Base-by-base conservation (phyloP, 2,888 invertebrate species). In the Hyposoter dolosus region DNA sequence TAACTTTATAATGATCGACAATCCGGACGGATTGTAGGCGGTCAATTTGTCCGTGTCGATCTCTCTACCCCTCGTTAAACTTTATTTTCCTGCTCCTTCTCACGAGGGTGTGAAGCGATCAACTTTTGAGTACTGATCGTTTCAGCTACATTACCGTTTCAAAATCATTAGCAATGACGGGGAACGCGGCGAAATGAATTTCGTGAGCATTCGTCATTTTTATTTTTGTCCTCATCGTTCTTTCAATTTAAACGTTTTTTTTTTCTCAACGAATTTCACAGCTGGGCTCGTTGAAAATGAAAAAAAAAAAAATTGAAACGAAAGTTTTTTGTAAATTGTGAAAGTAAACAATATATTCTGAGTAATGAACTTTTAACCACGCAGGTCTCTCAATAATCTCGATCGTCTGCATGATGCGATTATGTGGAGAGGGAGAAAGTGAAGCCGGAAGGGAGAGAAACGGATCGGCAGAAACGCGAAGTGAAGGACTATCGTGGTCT, bases 1-100 rank as follows among this genome's bases (percentile, higher is more conserved):
- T 88, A 89, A 92, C 88, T 92, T 92, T 92, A 92, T 89, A 92
- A 91, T 89, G 82, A 90, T 74, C 35, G 77, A 50, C 76, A 80
- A 86, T 77, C 72, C 66, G 68, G 45, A 35, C 69, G 43, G 43
- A 68, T 78, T 40, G 53, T 60, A 56, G 35, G 60, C 68, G 82
- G 74, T 75, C 75, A 75, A 82, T 82, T 82, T 82, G 43, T 28
- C 71, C 63, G 50, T 72, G 71, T 80, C 80, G 80, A 71, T 80
- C 50, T 47, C 63, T 40, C 68, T n/a, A 28, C 47, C 82, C 56
- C 81, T 77, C 77, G 71, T 84, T 80, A 35, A 72, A 72, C 50
- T 75, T 75, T 50, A 40, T 17, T 63, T 32, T 15, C 17, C 3
- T 69, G n/a, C 7, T 63, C 0, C 35, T 6, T 47, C 19, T 28